These are phyloP conservation scores for Danio aesculapii DNA, from an alignment of 2,797 vertebrate genomes.

Conservation along the genomic window DNA sequence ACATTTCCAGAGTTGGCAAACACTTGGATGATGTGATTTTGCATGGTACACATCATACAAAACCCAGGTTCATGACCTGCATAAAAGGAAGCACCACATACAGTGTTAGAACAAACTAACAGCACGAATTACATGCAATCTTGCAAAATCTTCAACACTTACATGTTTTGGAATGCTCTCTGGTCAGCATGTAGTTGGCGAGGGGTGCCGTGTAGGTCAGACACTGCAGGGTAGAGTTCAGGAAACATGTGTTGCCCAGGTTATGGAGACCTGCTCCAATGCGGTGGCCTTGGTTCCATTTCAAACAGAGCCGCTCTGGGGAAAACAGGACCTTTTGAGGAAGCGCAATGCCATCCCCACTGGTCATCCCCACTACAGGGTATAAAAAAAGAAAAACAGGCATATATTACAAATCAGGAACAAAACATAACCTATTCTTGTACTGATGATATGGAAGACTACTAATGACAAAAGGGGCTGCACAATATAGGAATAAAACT, in stretches of 20 bases:
- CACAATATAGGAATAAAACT: too few relatives aligned
- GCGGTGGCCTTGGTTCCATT: constrained; percentile 90
- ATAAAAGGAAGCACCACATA: constrained; percentile 40
- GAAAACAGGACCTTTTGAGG: constrained; percentile 95
- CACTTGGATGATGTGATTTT: constrained; percentile 93
- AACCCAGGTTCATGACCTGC: constrained; percentile 92
- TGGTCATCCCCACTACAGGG: constrained; percentile 73
- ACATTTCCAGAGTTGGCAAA: constrained; percentile 92
- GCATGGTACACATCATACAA: constrained; percentile 99
- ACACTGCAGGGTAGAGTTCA: constrained; percentile 95
- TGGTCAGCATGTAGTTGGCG: constrained; percentile 94
- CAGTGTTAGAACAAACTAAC: constrained; percentile 14
- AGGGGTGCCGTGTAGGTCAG: constrained; percentile 95
- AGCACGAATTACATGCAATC: background rate
- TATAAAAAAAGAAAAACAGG: constrained; percentile 15
- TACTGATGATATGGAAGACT: background rate
- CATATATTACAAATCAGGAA: constrained; percentile 4
- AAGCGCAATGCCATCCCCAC: constrained; percentile 90
- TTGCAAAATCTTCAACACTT: constrained; percentile 62
- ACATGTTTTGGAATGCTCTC: constrained; percentile 96
- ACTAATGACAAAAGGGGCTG: background rate
- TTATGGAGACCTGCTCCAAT: constrained; percentile 96
- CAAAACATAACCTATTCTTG: background rate
- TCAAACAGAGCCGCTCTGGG: constrained; percentile 90
- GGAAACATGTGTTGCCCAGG: constrained; percentile 96